Percentiles rank a stretch among this genome's conserved stretches.
These are phyloP conservation scores for Urocynchramus pylzowi DNA, from an alignment of 2,113 vertebrate genomes.

Conservation along the genomic window DNA sequence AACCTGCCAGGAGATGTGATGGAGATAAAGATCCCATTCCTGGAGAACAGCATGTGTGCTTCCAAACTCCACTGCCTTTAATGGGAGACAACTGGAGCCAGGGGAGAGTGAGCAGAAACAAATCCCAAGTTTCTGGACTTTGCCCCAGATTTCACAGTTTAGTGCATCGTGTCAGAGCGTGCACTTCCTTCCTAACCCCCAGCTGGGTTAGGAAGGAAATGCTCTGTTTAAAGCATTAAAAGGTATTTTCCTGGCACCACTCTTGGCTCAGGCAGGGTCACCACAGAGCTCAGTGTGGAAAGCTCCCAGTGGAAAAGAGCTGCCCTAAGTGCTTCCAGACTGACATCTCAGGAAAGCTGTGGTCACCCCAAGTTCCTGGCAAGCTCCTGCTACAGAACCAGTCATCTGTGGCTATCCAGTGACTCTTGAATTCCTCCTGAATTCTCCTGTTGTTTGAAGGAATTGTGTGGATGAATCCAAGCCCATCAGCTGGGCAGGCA, in stretches of 20 bases:
- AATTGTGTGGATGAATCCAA: not conserved
- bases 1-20: not conserved
- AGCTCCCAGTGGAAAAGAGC: not conserved
- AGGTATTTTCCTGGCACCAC: not conserved
- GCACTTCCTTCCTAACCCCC: not conserved
- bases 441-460: not conserved
- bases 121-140: not conserved
- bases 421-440: not conserved
- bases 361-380: not conserved
- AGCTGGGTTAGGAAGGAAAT: not conserved
- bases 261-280: not conserved
- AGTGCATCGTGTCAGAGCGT: not conserved
- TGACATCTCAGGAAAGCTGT: not conserved
- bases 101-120: not conserved
- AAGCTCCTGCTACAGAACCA: not conserved
- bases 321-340: not conserved
- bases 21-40: not conserved
- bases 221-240: not conserved
- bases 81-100: fast-evolving
- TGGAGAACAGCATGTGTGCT: fast-evolving
- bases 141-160: not conserved
- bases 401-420: not conserved
- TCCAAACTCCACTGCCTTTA: not conserved
- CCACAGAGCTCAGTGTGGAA: fast-evolving
- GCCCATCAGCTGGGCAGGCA: not conserved